These are phyloP conservation scores for Origma solitaria DNA, from an alignment of 2,113 vertebrate species.

Conservation along the genomic window DNA sequence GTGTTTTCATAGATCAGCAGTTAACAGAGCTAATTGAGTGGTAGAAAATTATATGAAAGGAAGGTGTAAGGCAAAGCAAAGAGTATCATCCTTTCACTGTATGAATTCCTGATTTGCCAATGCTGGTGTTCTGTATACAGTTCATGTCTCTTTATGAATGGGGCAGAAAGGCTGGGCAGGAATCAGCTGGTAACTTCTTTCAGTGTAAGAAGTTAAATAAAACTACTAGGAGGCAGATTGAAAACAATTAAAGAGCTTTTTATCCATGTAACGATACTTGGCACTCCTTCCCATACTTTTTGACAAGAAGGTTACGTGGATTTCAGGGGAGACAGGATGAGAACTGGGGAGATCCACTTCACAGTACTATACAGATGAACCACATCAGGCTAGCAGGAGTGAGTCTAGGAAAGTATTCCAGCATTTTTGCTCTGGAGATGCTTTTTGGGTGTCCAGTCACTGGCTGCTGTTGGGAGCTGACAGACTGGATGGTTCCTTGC, in stretches of 20 bases:
- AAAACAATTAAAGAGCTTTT: background rate
- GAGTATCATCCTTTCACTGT: background rate
- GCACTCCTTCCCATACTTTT: background rate
- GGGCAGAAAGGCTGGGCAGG: background rate
- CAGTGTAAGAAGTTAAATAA: background rate
- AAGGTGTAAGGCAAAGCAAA: background rate
- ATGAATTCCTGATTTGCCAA: background rate
- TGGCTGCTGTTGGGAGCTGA: background rate
- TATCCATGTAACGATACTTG: background rate
- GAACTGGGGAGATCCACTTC: background rate
- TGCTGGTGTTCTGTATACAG: background rate
- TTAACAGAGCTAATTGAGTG: background rate
- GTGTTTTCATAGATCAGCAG: background rate
- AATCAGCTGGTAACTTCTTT: background rate
- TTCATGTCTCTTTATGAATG: background rate
- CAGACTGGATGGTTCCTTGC: background rate
- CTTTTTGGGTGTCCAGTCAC: background rate
- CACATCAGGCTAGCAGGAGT: background rate
- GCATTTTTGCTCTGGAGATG: fast-evolving
- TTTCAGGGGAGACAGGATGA: background rate
- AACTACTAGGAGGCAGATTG: background rate
- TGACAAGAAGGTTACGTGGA: background rate
- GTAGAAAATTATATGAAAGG: background rate
- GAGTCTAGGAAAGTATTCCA: background rate
- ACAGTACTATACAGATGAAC: background rate